phyloP scores from a whole-genome alignment of 92 coral and sea anemone species.

The Epizoanthus ramosus region DNA sequence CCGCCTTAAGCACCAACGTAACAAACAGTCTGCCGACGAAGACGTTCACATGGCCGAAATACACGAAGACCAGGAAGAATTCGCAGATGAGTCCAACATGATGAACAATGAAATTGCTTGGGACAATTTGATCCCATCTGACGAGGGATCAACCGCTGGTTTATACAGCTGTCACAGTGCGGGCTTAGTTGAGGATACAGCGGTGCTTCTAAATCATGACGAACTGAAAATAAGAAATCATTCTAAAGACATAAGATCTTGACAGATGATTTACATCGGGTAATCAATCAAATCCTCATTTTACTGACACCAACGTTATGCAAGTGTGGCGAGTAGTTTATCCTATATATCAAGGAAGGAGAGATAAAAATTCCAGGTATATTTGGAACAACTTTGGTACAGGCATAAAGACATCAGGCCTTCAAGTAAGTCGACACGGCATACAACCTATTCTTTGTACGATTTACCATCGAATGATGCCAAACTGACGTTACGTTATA shows the following conservation, averaged over 20 bases:
- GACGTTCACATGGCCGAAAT: conserved; percentile 11
- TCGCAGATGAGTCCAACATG: conserved; percentile 28
- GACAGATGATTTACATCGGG: neutral
- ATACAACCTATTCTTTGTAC: too few relatives aligned
- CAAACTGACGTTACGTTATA: too few relatives aligned
- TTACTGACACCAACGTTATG: too few relatives aligned
- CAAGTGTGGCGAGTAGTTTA: too few relatives aligned
- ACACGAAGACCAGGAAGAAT: conserved; percentile 26
- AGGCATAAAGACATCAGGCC: too few relatives aligned
- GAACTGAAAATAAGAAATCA: neutral
- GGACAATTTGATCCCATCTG: conserved; percentile 22
- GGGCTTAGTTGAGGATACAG: conserved; percentile 16
- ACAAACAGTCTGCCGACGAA: neutral
- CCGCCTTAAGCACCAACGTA: neutral
- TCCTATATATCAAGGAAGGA: too few relatives aligned
- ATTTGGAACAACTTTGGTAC: too few relatives aligned
- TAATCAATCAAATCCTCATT: neutral
- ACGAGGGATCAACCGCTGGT: neutral
- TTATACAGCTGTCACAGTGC: conserved; percentile 7
- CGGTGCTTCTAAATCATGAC: conserved; percentile 17
- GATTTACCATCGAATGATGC: too few relatives aligned
- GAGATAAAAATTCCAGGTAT: too few relatives aligned
- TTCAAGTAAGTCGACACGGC: too few relatives aligned
- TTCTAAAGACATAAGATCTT: neutral
- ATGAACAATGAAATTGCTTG: conserved; percentile 36